A percentile compares a stretch with the other conserved stretches of the same genome.
Conservation (phyloP, 2,888 invertebrate genomes). For the Agriopis marginaria region DNA sequence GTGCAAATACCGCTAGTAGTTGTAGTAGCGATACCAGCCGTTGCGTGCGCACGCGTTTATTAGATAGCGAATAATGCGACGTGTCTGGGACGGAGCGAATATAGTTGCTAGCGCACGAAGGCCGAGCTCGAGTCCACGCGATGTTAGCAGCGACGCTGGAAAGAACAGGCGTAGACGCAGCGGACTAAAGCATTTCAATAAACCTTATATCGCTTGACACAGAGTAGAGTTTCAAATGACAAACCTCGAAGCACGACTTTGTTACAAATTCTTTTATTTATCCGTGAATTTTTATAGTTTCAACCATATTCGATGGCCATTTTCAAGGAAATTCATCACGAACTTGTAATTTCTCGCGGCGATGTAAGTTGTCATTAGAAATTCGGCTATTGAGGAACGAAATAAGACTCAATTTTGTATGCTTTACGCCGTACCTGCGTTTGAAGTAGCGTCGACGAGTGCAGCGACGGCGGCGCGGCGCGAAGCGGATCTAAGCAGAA, state of each 20-base stretch:
- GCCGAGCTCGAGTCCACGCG: constrained; percentile 44
- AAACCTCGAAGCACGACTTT: background rate
- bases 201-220: background rate
- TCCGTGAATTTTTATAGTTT: too few species aligned
- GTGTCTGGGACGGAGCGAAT: constrained; percentile 23
- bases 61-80: constrained; percentile 44
- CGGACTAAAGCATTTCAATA: background rate
- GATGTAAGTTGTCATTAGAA: too few species aligned
- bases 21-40: constrained; percentile 32
- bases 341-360: too few species aligned
- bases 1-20: constrained; percentile 41
- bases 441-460: constrained; percentile 15
- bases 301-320: too few species aligned
- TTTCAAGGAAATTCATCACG: too few species aligned
- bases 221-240: background rate
- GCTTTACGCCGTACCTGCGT: background rate
- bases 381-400: too few species aligned
- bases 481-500: constrained; percentile 32
- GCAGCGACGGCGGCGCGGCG: constrained; percentile 37
- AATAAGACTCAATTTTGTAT: background rate
- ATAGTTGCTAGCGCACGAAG: constrained; percentile 42
- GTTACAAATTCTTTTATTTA: background rate
- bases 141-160: background rate
- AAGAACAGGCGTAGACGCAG: background rate
- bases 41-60: constrained; percentile 47